phyloP scores from a whole-genome alignment of 2,888 invertebrate genomes.

The Drosophila mimetica region DNA sequence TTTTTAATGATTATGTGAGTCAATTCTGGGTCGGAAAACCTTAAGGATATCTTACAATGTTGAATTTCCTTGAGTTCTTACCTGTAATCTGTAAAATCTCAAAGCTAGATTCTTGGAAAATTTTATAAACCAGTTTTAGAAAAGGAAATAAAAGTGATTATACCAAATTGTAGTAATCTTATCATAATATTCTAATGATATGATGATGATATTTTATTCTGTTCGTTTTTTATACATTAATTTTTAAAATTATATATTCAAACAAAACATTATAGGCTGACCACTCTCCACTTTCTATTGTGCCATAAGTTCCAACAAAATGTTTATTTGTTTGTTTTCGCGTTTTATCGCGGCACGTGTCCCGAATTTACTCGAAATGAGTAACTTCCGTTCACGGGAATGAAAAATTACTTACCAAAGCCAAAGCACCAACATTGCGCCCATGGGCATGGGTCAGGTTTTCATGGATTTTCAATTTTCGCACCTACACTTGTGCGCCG shows the following conservation, averaged over 20 bases:
- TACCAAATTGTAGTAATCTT: too few relatives aligned
- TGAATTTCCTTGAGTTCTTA: too few relatives aligned
- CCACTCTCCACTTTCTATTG: background rate
- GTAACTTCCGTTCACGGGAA: slow-evolving; percentile 55
- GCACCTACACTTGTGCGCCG: slow-evolving; percentile 5
- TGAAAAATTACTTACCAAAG: slow-evolving; percentile 54
- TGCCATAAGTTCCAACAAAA: slow-evolving; percentile 20
- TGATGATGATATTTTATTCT: too few relatives aligned
- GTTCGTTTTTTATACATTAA: too few relatives aligned
- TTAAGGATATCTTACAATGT: background rate
- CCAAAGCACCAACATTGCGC: slow-evolving; percentile 26
- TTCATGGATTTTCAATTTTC: slow-evolving; percentile 49
- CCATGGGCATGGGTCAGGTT: background rate
- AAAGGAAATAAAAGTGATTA: too few relatives aligned
- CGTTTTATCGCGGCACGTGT: slow-evolving; percentile 57
- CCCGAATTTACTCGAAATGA: slow-evolving; percentile 55
- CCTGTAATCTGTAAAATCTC: too few relatives aligned
- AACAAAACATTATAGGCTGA: background rate
- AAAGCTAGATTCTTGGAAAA: too few relatives aligned
- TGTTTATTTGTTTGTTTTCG: slow-evolving; percentile 25
- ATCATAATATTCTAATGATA: too few relatives aligned
- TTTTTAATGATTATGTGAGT: slow-evolving; percentile 1
- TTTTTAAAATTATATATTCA: too few relatives aligned
- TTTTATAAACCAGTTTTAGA: too few relatives aligned
- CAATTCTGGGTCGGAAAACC: background rate